phyloP scores from a whole-genome alignment of 2,113 vertebrate species.

The Epinephelus cyanopodus region DNA sequence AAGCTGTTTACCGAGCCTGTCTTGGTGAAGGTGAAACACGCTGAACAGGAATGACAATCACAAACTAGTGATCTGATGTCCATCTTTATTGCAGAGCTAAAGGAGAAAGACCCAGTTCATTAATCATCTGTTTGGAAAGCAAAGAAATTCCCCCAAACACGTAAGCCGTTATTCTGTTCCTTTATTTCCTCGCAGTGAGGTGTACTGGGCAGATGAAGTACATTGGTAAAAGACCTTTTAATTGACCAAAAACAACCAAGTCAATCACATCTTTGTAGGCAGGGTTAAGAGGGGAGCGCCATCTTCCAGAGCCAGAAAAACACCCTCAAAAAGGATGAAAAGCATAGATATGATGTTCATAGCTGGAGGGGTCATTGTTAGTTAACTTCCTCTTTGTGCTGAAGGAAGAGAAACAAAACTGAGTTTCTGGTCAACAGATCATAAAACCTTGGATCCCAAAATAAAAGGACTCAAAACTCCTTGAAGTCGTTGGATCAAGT shows the following conservation, averaged over 20 bases:
- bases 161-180: background rate
- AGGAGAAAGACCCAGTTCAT: too few species aligned
- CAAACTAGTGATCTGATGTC: too few species aligned
- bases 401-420: background rate
- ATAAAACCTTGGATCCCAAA: background rate
- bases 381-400: background rate
- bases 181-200: background rate
- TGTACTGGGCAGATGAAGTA: background rate
- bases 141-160: too few species aligned
- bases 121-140: too few species aligned
- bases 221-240: background rate
- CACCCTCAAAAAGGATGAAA: too few species aligned
- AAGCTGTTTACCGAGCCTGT: background rate
- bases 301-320: background rate
- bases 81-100: too few species aligned
- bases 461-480: background rate
- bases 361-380: background rate
- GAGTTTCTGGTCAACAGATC: background rate
- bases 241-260: background rate
- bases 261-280: background rate
- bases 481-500: too few species aligned
- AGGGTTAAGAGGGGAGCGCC: too few species aligned
- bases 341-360: background rate
- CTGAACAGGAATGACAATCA: too few species aligned
- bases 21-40: background rate